Evolutionary conservation across 2,113 vertebrate species (phyloP).

Genomic region (Eublepharis macularius): DNA sequence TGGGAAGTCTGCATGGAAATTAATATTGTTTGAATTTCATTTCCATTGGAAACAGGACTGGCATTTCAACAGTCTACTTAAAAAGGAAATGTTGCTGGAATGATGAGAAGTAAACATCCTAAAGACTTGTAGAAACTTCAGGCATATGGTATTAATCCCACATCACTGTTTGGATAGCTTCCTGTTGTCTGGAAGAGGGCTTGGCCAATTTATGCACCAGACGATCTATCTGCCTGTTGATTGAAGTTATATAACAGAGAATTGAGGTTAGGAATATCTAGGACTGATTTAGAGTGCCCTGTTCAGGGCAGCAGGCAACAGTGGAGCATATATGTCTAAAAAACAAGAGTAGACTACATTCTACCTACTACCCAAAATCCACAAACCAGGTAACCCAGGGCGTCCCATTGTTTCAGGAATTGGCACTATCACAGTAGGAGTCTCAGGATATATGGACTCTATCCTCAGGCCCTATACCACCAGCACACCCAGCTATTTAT

Average conservation of each 20-base stretch:
- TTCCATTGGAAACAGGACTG: neutral
- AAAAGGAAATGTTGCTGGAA: constrained; percentile 7
- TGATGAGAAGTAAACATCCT: neutral
- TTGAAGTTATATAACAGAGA: constrained; percentile 9
- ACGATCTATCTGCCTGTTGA: neutral
- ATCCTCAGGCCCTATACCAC: too few relatives aligned
- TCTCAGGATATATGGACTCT: too few relatives aligned
- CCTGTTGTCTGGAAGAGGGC: neutral
- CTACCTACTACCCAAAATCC: too few relatives aligned
- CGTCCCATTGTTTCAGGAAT: too few relatives aligned
- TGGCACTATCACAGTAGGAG: too few relatives aligned
- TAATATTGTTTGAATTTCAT: neutral
- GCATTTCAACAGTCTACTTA: neutral
- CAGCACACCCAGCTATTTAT: too few relatives aligned
- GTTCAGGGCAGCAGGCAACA: neutral
- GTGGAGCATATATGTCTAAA: neutral
- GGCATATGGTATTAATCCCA: neutral
- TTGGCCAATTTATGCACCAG: constrained; percentile 3
- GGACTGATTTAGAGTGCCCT: neutral
- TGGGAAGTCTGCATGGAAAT: neutral
- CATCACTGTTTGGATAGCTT: neutral
- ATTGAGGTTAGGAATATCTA: neutral
- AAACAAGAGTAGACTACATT: too few relatives aligned
- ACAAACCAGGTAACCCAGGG: too few relatives aligned
- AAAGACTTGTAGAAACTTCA: constrained; percentile 1